Conservation (phyloP, 2,797 vertebrate genomes). For the Betta splendens region DNA sequence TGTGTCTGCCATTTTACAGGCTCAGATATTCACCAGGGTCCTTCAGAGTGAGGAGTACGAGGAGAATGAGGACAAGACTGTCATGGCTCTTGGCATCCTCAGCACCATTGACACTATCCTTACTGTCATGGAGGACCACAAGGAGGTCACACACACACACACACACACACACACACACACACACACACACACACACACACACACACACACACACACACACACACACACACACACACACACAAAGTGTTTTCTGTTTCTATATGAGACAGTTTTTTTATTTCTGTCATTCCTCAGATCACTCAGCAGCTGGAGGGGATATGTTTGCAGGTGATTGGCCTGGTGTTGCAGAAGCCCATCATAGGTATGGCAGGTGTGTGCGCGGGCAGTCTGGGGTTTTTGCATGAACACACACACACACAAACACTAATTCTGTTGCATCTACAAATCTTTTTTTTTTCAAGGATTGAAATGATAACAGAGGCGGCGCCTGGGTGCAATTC, state of each 20-base stretch:
- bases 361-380: constrained; percentile 87
- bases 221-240: no score
- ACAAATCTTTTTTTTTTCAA: no score
- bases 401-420: background rate
- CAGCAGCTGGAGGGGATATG: constrained; percentile 97
- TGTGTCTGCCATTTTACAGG: constrained; percentile 71
- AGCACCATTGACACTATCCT: constrained; percentile 97
- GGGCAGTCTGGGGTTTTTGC: constrained; percentile 8
- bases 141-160: constrained; percentile 82
- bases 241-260: no score
- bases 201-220: constrained; percentile 3
- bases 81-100: constrained; percentile 96
- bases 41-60: constrained; percentile 97
- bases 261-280: background rate
- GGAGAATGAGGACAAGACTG: constrained; percentile 95
- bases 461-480: no score
- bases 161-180: constrained; percentile 10
- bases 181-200: background rate
- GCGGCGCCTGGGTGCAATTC: no score
- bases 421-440: no score
- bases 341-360: constrained; percentile 96
- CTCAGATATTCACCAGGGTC: constrained; percentile 95
- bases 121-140: constrained; percentile 95
- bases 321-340: constrained; percentile 94
- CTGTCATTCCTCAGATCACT: constrained; percentile 83